Base-by-base conservation (phyloP, 2,888 invertebrate species). In the Pammene aurita region DNA sequence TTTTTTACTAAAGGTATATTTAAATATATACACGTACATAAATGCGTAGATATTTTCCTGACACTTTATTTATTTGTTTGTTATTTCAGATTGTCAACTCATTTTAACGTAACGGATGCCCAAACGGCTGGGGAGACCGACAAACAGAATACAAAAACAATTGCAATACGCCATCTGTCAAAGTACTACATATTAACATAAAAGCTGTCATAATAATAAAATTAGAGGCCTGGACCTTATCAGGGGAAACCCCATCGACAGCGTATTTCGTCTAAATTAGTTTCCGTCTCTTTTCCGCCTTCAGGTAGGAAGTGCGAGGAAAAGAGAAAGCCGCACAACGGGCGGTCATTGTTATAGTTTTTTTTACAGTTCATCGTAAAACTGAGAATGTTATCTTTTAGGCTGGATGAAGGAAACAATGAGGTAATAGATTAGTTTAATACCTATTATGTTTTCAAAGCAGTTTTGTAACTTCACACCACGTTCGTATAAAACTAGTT, bases 301-400 rank as follows among this genome's bases (percentile, higher is more conserved):
- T 0, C n/a, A 10, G 9, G 4, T 13, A 7, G 7, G 10, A 16
- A 16, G 18, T 48, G 18, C 1, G 41, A 41, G 13, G 16, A 34
- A 62, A 41, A 41, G 50, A 38, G 38, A 62, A 11, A 11, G 26
- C 5, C 11, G 61, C 18, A 50, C 38, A 13, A 46, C 56, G 35
- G 16, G 13, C 13, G 50, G 66, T 34, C 58, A 58, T 60, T 60
- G 58, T 66, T 57, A 38, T 16, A 48, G 11, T 58, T 41, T 58
- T 64, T n/a, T 66, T 66, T 42, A 58, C 13, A 41, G 42, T 66
- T 58, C 52, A 7, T 50, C 50, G 50, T 66, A 58, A 52, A 41
- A 35, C 57, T 41, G 16, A 5, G 13, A 65, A 58, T 58, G 42
- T 58, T 65, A 60, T 60, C 52, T 60, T 16, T 44, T 60, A 52